Percentiles rank a stretch among this genome's conserved stretches.
Conservation (phyloP, 2,113 vertebrate genomes). For the Cyanoramphus novaezelandiae region DNA sequence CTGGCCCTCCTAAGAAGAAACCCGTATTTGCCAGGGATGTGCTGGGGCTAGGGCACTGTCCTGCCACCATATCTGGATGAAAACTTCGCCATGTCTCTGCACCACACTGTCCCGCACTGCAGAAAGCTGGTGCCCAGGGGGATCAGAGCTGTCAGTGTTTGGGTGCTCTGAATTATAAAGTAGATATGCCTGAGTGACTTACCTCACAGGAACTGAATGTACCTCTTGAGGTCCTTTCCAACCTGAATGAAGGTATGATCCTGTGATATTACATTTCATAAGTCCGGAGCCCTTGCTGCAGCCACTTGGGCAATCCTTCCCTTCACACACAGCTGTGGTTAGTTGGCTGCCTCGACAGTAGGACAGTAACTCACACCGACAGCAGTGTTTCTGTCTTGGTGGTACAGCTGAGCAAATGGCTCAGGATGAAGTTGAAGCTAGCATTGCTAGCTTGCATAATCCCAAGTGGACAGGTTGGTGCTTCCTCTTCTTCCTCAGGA, state of each 20-base stretch:
- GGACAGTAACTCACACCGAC: background rate
- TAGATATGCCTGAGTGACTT: background rate
- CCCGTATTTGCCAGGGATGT: background rate
- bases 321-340: background rate
- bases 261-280: background rate
- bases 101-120: background rate
- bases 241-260: background rate
- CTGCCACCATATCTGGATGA: background rate
- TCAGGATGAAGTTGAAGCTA: background rate
- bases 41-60: background rate
- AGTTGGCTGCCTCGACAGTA: background rate
- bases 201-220: background rate
- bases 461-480: background rate
- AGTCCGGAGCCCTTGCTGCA: background rate
- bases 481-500: background rate
- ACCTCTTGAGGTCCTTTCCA: background rate
- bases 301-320: background rate
- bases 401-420: background rate
- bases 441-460: background rate
- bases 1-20: background rate
- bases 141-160: background rate
- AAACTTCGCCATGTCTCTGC: background rate
- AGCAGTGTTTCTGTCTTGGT: background rate
- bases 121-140: accelerated
- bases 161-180: background rate